phyloP scores from a whole-genome alignment of 2,888 invertebrate genomes.

The Dysmachus trigonus region DNA sequence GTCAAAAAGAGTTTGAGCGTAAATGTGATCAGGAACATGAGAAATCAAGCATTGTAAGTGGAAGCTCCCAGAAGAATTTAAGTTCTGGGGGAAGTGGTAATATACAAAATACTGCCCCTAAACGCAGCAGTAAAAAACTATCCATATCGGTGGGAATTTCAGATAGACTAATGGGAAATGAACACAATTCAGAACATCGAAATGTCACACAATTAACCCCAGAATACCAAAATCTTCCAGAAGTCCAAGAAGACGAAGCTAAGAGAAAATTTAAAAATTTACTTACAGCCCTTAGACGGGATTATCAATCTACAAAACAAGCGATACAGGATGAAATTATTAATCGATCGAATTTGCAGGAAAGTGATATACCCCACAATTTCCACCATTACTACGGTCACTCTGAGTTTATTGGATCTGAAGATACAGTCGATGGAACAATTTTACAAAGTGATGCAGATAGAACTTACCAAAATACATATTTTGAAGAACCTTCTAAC shows the following conservation, averaged over 20 bases:
- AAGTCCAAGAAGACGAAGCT: conserved; percentile 31
- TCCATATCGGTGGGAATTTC: background rate
- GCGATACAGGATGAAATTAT: background rate
- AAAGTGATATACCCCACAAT: conserved; percentile 45
- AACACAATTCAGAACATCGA: background rate
- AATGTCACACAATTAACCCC: background rate
- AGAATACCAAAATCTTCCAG: conserved; percentile 37
- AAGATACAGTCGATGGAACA: background rate
- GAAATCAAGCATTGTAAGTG: conserved; percentile 49
- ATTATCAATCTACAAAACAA: conserved; percentile 50
- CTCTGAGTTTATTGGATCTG: background rate
- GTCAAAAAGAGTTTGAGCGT: conserved; percentile 47
- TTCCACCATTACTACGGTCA: background rate
- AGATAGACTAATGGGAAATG: background rate
- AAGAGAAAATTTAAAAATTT: conserved; percentile 53
- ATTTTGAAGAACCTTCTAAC: conserved; percentile 52
- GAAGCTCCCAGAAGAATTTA: conserved; percentile 45
- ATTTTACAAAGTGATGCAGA: background rate
- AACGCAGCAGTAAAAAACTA: background rate
- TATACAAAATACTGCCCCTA: conserved; percentile 31
- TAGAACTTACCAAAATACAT: conserved; percentile 53
- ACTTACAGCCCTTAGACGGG: conserved; percentile 58
- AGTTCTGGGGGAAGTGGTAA: conserved; percentile 47
- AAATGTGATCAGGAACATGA: conserved; percentile 48
- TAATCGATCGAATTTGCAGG: conserved; percentile 48